phyloP scores from a whole-genome alignment of 2,113 vertebrate genomes.

The Oryzias javanicus region DNA sequence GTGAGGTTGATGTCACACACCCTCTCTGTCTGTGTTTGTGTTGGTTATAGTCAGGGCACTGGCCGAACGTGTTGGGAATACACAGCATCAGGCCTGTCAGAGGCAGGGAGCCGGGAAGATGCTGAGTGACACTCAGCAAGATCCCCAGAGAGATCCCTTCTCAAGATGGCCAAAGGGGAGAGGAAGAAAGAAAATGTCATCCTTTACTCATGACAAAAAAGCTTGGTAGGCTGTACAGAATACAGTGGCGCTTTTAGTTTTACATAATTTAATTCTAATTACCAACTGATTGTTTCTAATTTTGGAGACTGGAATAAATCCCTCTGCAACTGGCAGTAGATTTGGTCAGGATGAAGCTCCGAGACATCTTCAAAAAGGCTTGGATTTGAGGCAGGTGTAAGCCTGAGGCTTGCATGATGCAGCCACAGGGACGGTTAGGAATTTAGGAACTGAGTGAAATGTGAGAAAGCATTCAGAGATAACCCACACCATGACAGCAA shows the following conservation, averaged over 20 bases:
- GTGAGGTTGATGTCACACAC: conserved; percentile 32
- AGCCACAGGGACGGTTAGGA: conserved; percentile 19
- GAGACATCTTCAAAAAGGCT: conserved; percentile 21
- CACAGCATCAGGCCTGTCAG: conserved; percentile 44
- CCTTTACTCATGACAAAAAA: conserved; percentile 22
- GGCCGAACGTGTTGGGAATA: conserved; percentile 45
- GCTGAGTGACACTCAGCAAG: conserved; percentile 57
- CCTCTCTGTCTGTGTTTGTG: conserved; percentile 26
- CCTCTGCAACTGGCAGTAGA: not conserved
- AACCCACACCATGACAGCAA: conserved; percentile 10
- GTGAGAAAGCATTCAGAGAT: not conserved
- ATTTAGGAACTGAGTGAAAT: conserved; percentile 16
- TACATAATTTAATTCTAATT: conserved; percentile 17
- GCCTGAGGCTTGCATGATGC: conserved; percentile 17
- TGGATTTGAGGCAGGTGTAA: conserved; percentile 20
- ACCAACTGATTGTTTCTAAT: conserved; percentile 13
- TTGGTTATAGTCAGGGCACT: conserved; percentile 36
- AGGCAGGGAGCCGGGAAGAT: conserved; percentile 19
- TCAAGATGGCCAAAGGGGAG: conserved; percentile 18
- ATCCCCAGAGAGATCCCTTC: conserved; percentile 37
- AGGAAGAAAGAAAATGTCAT: conserved; percentile 19
- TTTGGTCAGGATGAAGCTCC: not conserved
- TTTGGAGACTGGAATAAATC: conserved; percentile 8
- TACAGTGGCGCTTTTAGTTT: conserved; percentile 7
- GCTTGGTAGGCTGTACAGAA: not conserved